Percentiles rank a stretch among this genome's conserved stretches.
phyloP scores from a whole-genome alignment of 2,113 vertebrate genomes.

The Aramus guarauna region DNA sequence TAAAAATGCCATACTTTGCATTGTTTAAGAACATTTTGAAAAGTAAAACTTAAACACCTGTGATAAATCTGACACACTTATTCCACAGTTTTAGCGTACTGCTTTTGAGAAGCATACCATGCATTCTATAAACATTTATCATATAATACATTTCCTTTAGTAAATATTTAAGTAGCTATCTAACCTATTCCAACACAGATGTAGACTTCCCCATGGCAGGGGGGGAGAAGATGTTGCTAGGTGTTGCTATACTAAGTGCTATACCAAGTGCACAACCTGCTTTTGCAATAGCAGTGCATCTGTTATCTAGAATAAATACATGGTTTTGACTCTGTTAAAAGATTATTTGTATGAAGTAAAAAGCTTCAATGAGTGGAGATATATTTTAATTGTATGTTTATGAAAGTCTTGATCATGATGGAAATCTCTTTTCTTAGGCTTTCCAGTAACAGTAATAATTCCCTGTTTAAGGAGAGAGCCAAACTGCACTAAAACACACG shows the following conservation, averaged over 20 bases:
- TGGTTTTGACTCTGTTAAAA: not conserved
- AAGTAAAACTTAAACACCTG: not conserved
- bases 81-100: not conserved
- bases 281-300: not conserved
- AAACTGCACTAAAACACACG: not conserved
- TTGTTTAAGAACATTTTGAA: not conserved
- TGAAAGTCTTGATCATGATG: not conserved
- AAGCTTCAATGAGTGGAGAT: not conserved
- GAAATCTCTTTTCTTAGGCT: not conserved
- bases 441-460: not conserved
- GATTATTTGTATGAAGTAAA: not conserved
- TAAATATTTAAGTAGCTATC: slow-evolving; percentile 48
- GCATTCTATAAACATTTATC: slow-evolving; percentile 30
- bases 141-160: slow-evolving; percentile 42
- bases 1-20: not conserved
- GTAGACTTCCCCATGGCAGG: not conserved
- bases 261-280: not conserved
- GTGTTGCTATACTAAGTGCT: not conserved
- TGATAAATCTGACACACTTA: not conserved
- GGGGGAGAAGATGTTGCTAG: not conserved
- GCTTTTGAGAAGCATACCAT: not conserved
- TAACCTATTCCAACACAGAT: slow-evolving; percentile 27
- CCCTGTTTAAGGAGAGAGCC: not conserved
- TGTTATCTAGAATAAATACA: slow-evolving; percentile 55
- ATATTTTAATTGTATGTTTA: not conserved